phyloP scores from a whole-genome alignment of 1,140 invertebrate species.

The Leptinotarsa undecemlineata region DNA sequence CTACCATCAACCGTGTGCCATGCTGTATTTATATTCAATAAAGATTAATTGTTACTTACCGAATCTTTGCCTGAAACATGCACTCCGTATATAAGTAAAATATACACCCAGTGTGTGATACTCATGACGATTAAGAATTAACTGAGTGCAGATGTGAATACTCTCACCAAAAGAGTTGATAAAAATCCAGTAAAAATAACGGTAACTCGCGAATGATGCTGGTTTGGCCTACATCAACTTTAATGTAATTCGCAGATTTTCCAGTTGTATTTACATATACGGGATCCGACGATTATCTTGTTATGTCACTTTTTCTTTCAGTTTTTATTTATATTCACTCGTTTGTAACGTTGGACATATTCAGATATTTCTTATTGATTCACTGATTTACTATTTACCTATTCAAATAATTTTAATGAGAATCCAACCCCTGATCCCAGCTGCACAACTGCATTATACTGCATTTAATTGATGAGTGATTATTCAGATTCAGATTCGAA shows the following conservation, averaged over 20 bases:
- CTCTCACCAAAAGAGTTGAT: not conserved
- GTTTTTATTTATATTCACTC: too few species aligned
- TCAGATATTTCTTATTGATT: too few species aligned
- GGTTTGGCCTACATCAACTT: conserved; percentile 5
- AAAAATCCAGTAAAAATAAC: conserved; percentile 3
- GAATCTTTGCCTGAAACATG: not conserved
- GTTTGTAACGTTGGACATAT: too few species aligned
- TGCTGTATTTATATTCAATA: not conserved
- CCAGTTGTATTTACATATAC: not conserved
- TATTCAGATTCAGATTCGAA: too few species aligned
- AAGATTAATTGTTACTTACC: not conserved
- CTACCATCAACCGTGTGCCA: too few species aligned
- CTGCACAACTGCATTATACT: too few species aligned
- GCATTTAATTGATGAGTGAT: too few species aligned
- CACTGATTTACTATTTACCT: too few species aligned
- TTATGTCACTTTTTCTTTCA: too few species aligned
- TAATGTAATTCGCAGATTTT: not conserved
- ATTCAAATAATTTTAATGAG: too few species aligned
- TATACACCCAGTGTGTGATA: not conserved
- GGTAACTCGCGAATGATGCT: not conserved
- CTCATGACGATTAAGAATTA: not conserved
- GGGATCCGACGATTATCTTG: not conserved
- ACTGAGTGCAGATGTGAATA: not conserved
- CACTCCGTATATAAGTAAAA: not conserved
- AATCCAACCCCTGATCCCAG: too few species aligned